These are phyloP conservation scores for Vanessa cardui DNA, from an alignment of 2,888 invertebrate genomes.

Conservation along the genomic window DNA sequence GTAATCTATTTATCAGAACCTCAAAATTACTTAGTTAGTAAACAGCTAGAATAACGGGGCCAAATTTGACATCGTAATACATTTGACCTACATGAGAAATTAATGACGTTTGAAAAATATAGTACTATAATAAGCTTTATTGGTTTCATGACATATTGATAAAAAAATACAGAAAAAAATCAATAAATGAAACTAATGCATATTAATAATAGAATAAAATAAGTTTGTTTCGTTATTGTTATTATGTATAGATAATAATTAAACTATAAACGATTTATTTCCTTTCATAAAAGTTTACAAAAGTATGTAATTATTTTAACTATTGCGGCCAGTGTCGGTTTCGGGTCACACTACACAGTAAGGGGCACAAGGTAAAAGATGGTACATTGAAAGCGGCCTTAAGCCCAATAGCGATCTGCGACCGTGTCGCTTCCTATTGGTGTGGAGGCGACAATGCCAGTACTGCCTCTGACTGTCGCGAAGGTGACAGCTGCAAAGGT, in stretches of 20 bases:
- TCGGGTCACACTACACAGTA: slow-evolving; percentile 75
- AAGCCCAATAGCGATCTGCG: slow-evolving; percentile 81
- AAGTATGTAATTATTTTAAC: slow-evolving; percentile 35
- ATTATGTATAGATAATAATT: not conserved
- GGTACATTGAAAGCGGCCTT: slow-evolving; percentile 83
- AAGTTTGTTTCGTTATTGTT: not conserved
- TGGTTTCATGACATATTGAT: slow-evolving; percentile 12
- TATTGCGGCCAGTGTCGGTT: slow-evolving; percentile 54
- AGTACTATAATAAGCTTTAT: slow-evolving; percentile 32
- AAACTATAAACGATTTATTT: no score
- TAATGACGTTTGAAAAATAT: slow-evolving; percentile 65
- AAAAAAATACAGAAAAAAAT: not conserved
- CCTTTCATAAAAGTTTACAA: not conserved
- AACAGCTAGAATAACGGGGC: slow-evolving; percentile 63
- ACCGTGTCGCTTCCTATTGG: slow-evolving; percentile 80
- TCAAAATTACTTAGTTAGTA: slow-evolving; percentile 40
- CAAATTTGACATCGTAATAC: slow-evolving; percentile 74
- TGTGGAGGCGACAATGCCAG: slow-evolving; percentile 78
- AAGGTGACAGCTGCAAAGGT: slow-evolving; percentile 77
- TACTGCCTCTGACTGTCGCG: slow-evolving; percentile 63
- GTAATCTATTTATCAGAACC: slow-evolving; percentile 37
- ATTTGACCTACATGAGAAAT: slow-evolving; percentile 74
- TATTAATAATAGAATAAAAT: no score
- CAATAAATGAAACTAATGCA: not conserved
- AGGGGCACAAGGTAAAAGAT: slow-evolving; percentile 83